These are phyloP conservation scores for Orycteropus afer DNA, from an alignment of 2,113 vertebrate genomes.

Conservation along the genomic window DNA sequence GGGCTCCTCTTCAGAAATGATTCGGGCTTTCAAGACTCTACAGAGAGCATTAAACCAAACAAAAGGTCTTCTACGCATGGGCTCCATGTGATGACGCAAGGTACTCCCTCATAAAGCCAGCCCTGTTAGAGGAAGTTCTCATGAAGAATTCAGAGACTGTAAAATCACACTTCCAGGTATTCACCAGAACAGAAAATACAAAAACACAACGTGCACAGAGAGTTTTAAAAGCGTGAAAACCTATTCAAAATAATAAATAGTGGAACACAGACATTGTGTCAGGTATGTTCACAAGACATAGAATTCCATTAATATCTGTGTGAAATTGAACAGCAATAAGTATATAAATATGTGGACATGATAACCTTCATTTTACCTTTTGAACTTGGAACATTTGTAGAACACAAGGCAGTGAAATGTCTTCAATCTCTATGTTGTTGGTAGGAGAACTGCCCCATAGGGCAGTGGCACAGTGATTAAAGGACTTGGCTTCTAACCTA, in stretches of 20 bases:
- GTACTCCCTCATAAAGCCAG: rapidly evolving
- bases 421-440: background rate
- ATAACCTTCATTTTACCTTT: background rate
- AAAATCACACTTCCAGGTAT: background rate
- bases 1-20: background rate
- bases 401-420: background rate
- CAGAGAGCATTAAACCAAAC: background rate
- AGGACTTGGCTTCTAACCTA: no score
- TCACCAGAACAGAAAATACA: background rate
- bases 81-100: no score
- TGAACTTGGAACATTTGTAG: background rate
- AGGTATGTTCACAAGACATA: background rate
- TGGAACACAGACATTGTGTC: background rate
- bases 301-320: background rate
- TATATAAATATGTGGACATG: background rate
- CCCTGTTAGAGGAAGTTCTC: background rate
- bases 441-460: no score
- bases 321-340: background rate
- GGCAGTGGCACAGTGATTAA: no score
- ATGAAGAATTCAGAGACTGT: background rate
- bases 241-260: background rate
- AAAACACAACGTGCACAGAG: background rate
- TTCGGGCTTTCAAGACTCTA: background rate
- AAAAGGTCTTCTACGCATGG: no score
- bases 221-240: background rate